Evolutionary conservation across 2,888 invertebrate genomes (phyloP).

Genomic region (Myopa tessellatipennis): DNA sequence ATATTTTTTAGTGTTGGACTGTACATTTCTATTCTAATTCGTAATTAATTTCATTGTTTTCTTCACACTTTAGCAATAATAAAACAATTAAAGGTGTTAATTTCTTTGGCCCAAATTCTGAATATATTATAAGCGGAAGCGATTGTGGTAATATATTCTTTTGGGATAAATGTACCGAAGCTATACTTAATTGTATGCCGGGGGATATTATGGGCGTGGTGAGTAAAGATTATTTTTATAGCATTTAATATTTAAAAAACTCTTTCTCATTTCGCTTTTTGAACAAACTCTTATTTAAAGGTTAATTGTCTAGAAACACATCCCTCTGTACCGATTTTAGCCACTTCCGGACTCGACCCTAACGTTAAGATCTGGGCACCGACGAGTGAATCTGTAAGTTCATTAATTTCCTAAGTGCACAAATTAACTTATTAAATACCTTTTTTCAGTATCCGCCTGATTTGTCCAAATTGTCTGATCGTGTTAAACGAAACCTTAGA

Average conservation of each 20-base stretch:
- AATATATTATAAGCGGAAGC: conserved; percentile 92
- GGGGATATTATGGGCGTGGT: conserved; percentile 89
- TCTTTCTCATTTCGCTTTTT: neutral
- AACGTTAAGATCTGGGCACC: conserved; percentile 96
- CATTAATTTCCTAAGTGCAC: too few species aligned
- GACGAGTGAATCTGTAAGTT: too few species aligned
- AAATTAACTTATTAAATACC: too few species aligned
- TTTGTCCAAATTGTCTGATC: too few species aligned
- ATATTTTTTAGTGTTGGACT: too few species aligned
- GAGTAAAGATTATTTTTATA: conserved; percentile 43
- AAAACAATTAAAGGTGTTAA: conserved; percentile 90
- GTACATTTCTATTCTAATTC: neutral
- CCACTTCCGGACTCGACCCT: too few species aligned
- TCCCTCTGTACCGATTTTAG: conserved; percentile 87
- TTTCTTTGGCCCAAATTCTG: conserved; percentile 91
- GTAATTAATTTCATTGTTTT: too few species aligned
- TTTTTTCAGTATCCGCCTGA: too few species aligned
- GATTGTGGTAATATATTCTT: conserved; percentile 90
- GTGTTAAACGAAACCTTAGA: too few species aligned
- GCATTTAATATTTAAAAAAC: too few species aligned
- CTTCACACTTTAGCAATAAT: conserved; percentile 70
- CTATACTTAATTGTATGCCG: conserved; percentile 88
- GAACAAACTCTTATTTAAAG: conserved; percentile 44
- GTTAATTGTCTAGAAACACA: conserved; percentile 91
- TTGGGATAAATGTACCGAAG: conserved; percentile 90